These are phyloP conservation scores for Oreochromis tanganicae DNA, from an alignment of 2,113 vertebrate genomes.

Conservation along the genomic window DNA sequence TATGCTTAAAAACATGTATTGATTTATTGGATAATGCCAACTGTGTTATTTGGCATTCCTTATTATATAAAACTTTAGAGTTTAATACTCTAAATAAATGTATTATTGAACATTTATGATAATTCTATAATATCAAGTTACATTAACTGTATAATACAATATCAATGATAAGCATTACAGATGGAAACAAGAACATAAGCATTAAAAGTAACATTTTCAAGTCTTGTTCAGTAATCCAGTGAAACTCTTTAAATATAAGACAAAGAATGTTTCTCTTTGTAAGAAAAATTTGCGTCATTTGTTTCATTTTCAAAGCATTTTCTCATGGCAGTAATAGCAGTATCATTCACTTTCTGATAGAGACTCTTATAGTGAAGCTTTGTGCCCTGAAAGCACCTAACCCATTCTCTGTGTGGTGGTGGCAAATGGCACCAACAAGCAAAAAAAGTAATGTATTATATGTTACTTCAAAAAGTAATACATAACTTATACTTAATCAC, in stretches of 20 bases:
- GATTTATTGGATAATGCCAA: background rate
- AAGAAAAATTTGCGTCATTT: background rate
- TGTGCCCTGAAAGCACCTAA: background rate
- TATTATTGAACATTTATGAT: background rate
- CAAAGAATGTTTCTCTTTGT: background rate
- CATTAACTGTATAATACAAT: background rate
- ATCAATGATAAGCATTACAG: background rate
- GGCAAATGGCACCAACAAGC: background rate
- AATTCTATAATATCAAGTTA: background rate
- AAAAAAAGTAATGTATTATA: background rate
- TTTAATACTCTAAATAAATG: background rate
- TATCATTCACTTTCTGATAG: background rate
- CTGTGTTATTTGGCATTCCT: background rate
- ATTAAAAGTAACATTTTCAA: background rate
- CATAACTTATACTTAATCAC: background rate
- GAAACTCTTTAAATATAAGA: background rate
- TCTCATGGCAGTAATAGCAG: background rate
- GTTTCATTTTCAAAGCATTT: background rate
- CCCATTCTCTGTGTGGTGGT: background rate
- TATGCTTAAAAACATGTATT: background rate
- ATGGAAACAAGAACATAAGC: background rate
- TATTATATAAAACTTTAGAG: background rate
- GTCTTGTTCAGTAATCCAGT: background rate
- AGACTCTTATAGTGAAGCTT: background rate
- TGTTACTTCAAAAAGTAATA: background rate